Conservation (phyloP, 2,113 vertebrate species). For the Amphiprion ocellaris region DNA sequence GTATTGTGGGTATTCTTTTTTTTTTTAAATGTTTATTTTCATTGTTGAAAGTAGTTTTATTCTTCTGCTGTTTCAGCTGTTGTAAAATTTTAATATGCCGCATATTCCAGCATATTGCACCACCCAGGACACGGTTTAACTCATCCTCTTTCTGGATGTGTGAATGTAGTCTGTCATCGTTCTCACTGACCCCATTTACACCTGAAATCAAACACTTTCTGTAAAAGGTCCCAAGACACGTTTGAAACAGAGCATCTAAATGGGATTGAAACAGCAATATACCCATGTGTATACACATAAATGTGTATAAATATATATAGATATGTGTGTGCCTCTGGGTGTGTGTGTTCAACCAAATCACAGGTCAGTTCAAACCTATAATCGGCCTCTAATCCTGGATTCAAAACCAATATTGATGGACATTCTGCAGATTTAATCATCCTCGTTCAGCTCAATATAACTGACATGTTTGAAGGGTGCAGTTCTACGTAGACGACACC, state of each 20-base stretch:
- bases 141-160: slow-evolving; percentile 23
- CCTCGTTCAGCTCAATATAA: slow-evolving; percentile 45
- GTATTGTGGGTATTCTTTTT: not conserved
- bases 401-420: slow-evolving; percentile 26
- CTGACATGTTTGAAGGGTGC: slow-evolving; percentile 49
- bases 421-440: slow-evolving; percentile 51
- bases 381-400: slow-evolving; percentile 33
- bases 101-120: not conserved
- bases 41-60: slow-evolving; percentile 25
- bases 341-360: slow-evolving; percentile 7
- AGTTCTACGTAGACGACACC: slow-evolving; percentile 54
- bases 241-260: not conserved
- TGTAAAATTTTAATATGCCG: not conserved
- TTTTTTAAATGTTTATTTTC: slow-evolving; percentile 36
- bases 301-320: too few relatives aligned
- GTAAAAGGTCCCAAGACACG: slow-evolving; percentile 4
- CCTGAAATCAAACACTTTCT: slow-evolving; percentile 15
- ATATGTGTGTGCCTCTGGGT: not conserved
- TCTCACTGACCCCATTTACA: slow-evolving; percentile 25
- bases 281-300: too few relatives aligned
- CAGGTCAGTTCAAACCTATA: not conserved
- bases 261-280: not conserved
- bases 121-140: not conserved
- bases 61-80: slow-evolving; percentile 29
- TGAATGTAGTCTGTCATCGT: slow-evolving; percentile 6